Percentiles rank a stretch among this genome's conserved stretches.
Conservation (phyloP, 1,140 invertebrate genomes). For the Trichoplusia ni region DNA sequence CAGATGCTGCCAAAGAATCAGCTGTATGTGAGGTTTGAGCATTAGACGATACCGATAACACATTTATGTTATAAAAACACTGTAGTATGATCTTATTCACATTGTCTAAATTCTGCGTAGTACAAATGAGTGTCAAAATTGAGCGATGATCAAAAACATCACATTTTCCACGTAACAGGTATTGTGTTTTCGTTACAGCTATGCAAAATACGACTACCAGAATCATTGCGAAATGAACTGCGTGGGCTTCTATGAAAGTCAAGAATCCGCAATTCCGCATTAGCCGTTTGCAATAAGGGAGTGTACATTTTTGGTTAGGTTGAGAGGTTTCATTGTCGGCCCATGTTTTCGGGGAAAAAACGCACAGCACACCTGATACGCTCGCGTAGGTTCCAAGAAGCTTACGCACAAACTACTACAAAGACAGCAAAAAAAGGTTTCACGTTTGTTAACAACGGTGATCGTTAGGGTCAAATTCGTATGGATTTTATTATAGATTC, state of each 20-base stretch:
- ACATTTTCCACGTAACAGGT: not conserved
- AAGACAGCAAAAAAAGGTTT: not conserved
- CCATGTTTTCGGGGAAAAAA: not conserved
- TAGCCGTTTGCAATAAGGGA: not conserved
- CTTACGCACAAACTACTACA: not conserved
- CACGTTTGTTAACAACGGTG: not conserved
- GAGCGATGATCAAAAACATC: slow-evolving; percentile 1
- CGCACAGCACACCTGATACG: no score
- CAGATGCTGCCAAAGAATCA: not conserved
- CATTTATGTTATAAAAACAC: slow-evolving; percentile 26
- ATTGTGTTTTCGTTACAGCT: no score
- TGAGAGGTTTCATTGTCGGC: not conserved
- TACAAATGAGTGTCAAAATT: not conserved
- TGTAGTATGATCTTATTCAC: slow-evolving; percentile 20
- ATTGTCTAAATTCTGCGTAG: not conserved
- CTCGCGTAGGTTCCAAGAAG: slow-evolving; percentile 1
- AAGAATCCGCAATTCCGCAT: slow-evolving; percentile 2
- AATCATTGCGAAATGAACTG: no score
- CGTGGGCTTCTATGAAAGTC: not conserved
- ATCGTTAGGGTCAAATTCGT: not conserved
- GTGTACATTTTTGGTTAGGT: not conserved
- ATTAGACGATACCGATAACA: not conserved
- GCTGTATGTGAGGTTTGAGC: not conserved
- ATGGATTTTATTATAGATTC: not conserved
- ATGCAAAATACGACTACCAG: not conserved